A percentile compares a stretch with the other conserved stretches of the same genome.
These are phyloP conservation scores for Drosophila navojoa DNA, from an alignment of 1,140 invertebrate genomes.

Conservation along the genomic window DNA sequence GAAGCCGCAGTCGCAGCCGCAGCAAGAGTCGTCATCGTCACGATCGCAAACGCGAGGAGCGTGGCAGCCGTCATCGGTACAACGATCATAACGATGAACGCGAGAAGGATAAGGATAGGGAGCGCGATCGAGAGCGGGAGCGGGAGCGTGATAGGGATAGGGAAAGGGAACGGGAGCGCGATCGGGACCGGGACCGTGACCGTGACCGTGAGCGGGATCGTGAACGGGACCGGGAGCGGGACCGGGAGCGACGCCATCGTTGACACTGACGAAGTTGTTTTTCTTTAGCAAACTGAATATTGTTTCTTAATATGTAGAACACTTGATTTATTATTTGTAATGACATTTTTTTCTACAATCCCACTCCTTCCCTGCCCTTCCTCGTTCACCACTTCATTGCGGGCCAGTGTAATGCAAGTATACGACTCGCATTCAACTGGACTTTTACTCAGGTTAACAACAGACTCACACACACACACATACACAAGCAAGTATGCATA, in stretches of 20 bases:
- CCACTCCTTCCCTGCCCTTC: neutral
- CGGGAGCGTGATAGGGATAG: constrained; percentile 40
- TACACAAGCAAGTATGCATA: constrained; percentile 18
- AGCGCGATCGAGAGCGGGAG: constrained; percentile 35
- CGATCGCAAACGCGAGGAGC: constrained; percentile 49
- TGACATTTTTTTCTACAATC: constrained; percentile 26
- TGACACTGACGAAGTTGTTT: constrained; percentile 28
- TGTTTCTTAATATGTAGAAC: constrained; percentile 15
- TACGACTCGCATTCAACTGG: neutral
- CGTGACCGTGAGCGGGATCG: neutral
- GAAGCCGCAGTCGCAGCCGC: constrained; percentile 71
- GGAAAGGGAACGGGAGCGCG: constrained; percentile 20
- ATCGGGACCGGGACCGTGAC: neutral
- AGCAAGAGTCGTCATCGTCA: constrained; percentile 46
- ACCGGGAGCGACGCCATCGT: constrained; percentile 65
- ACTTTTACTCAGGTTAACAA: constrained; percentile 66
- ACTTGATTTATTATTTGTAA: constrained; percentile 35
- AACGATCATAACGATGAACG: constrained; percentile 59
- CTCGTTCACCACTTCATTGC: constrained; percentile 2
- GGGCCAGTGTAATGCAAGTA: constrained; percentile 2
- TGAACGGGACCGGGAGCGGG: constrained; percentile 15
- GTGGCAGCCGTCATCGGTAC: constrained; percentile 54
- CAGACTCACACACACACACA: constrained; percentile 45
- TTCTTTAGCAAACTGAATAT: constrained; percentile 7
- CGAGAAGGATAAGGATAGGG: constrained; percentile 35